Conservation (phyloP, 2,888 invertebrate species). For the Callosobruchus maculatus region DNA sequence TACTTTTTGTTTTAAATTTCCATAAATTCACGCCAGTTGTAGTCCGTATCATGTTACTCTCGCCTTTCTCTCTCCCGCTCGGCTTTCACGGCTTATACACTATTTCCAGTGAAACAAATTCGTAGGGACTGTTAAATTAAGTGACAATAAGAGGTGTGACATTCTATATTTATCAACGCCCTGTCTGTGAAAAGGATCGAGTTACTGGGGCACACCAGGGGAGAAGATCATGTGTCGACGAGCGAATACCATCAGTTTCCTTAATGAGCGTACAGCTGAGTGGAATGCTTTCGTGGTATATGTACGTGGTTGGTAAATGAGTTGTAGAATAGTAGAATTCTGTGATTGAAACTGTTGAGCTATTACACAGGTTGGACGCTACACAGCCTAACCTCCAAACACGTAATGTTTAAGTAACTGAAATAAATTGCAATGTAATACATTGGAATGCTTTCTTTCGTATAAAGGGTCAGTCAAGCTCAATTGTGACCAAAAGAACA, state of each 20-base stretch:
- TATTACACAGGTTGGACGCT: too few species aligned
- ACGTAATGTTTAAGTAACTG: too few species aligned
- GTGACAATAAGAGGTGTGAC: constrained; percentile 19
- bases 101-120: constrained; percentile 8
- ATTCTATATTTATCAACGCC: constrained; percentile 20
- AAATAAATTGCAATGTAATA: too few species aligned
- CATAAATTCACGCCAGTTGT: not conserved
- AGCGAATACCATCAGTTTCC: not conserved
- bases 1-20: not conserved
- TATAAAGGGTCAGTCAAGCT: too few species aligned
- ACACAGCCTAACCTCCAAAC: too few species aligned
- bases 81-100: not conserved
- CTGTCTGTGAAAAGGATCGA: constrained; percentile 13
- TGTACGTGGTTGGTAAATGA: not conserved
- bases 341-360: not conserved
- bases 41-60: not conserved
- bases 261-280: not conserved
- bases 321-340: not conserved
- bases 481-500: too few species aligned
- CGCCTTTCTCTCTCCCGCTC: not conserved
- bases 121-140: constrained; percentile 18
- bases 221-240: not conserved
- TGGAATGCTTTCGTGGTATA: not conserved
- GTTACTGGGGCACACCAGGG: not conserved
- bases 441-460: too few species aligned